Conservation (phyloP, 1,140 invertebrate genomes). For the Pomacea maculata region DNA sequence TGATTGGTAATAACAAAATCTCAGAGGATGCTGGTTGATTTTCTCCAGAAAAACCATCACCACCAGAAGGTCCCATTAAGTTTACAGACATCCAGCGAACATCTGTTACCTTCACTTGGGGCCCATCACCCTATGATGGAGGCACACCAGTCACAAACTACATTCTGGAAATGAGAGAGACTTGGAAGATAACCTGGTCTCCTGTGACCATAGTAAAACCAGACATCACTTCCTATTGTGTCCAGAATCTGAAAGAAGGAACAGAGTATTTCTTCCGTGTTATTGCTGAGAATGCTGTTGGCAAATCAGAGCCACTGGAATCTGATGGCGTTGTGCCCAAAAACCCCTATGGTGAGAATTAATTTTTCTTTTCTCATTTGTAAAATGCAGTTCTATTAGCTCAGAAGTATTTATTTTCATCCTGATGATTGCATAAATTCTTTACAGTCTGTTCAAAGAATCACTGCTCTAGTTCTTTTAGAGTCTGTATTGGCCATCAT, state of each 20-base stretch:
- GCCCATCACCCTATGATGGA: slow-evolving; percentile 87
- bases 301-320: slow-evolving; percentile 89
- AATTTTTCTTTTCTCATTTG: too few species aligned
- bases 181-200: slow-evolving; percentile 52
- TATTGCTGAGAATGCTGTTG: slow-evolving; percentile 95
- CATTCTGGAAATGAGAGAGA: slow-evolving; percentile 86
- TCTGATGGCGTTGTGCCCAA: slow-evolving; percentile 79
- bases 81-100: slow-evolving; percentile 65
- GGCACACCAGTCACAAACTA: slow-evolving; percentile 91
- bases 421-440: too few species aligned
- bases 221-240: slow-evolving; percentile 38
- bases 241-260: slow-evolving; percentile 74
- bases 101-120: slow-evolving; percentile 53
- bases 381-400: too few species aligned
- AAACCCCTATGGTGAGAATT: slow-evolving; percentile 49
- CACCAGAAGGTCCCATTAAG: slow-evolving; percentile 75
- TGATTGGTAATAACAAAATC: not conserved
- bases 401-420: too few species aligned
- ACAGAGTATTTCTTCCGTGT: slow-evolving; percentile 97
- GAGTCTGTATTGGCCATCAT: too few species aligned
- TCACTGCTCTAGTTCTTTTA: too few species aligned
- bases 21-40: slow-evolving; percentile 1
- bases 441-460: too few species aligned
- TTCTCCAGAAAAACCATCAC: slow-evolving; percentile 47
- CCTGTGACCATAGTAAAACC: slow-evolving; percentile 43